Conservation (phyloP, 2,113 vertebrate genomes). For the Theropithecus gelada region DNA sequence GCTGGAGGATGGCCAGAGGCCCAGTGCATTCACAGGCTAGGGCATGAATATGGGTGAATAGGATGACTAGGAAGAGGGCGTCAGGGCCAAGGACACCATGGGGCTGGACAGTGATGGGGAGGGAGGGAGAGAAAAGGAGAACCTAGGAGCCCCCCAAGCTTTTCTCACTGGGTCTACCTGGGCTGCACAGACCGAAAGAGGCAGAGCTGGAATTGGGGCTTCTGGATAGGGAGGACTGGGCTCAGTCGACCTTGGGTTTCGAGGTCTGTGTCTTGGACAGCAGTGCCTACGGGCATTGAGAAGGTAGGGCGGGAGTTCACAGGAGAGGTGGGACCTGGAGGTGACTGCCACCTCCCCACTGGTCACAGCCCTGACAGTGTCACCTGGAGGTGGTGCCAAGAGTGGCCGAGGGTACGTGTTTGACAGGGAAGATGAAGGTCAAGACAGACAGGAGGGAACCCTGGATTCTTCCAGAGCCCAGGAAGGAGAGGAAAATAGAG, state of each 20-base stretch:
- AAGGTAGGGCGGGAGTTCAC: background rate
- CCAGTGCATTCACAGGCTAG: background rate
- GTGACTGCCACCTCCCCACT: background rate
- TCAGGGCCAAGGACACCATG: fast-evolving
- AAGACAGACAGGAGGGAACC: background rate
- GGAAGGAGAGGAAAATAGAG: background rate
- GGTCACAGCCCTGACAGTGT: background rate
- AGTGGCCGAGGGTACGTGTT: fast-evolving
- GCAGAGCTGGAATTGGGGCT: too few species aligned
- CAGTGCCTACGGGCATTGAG: fast-evolving
- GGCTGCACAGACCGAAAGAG: background rate
- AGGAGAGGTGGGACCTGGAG: too few species aligned
- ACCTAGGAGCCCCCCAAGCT: background rate
- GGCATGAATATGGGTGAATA: fast-evolving
- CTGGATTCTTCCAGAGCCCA: background rate
- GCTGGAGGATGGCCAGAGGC: background rate
- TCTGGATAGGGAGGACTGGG: too few species aligned
- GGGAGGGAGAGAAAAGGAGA: too few species aligned
- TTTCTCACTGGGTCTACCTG: fast-evolving
- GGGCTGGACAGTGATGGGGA: background rate
- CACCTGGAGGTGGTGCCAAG: background rate
- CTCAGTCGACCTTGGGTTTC: background rate
- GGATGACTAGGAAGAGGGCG: too few species aligned
- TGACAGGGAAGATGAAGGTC: background rate
- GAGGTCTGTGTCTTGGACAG: fast-evolving